Evolutionary conservation across 2,113 vertebrate species (phyloP).

Genomic region (Bos taurus): ARS-UCD2.0 NC_037347.1:45343001-45343500

Average conservation of each 20-base stretch:
- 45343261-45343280: background rate
- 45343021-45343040: background rate
- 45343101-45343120: background rate
- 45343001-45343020: background rate
- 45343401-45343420: background rate
- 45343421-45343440: background rate
- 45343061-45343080: background rate
- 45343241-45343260: background rate
- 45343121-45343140: background rate
- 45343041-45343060: background rate
- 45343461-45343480: background rate
- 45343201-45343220: background rate
- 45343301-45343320: background rate
- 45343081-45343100: background rate
- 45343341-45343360: background rate
- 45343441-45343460: background rate
- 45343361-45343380: background rate
- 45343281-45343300: background rate
- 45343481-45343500: background rate
- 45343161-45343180: background rate
- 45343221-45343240: background rate
- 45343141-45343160: fast-evolving
- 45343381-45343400: background rate
- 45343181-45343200: background rate
- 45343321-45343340: background rate